Base-by-base conservation (phyloP, 2,113 vertebrate species). In the Saimiri boliviensis region DNA sequence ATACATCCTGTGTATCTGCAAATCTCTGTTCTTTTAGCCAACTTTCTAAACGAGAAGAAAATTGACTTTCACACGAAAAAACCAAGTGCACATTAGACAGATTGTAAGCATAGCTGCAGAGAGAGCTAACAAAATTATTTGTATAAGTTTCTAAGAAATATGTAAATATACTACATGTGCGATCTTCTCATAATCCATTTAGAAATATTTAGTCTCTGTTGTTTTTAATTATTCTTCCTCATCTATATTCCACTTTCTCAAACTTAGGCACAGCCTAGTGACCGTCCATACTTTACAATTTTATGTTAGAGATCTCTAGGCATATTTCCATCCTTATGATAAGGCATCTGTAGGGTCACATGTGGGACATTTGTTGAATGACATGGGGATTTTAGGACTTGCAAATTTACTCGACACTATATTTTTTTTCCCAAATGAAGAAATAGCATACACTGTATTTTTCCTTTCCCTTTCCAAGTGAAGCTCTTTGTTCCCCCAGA, bases 11-110 rank as follows among this genome's bases (percentile, higher is more conserved):
- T 89, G 80, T 45, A 96, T 91, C 45, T 96, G 66, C 68, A 95
- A 90, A 97, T 97, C 91, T 95, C 6, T 0, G 54, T 89, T 98
- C 42, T 82, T 96, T 96, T 86, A 96, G 89, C 30, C 47, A 97
- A 93, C 60, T 74, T 93, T 95, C 45, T 89, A 89, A 94, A 93
- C 1, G 40, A 95, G 63, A 91, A 92, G 74, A 94, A 97, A 96
- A 97, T 76, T 86, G 82, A 89, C 60, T 95, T 25, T 54, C 49
- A 81, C 40, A 71, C 84, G 37, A 40, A 96, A 86, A 92, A 97
- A 56, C 56, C 42, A 97, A 93, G 20, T 14, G 70, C 5, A 90
- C 70, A 30, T 58, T 54, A 58, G 7, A 74, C 32, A 93, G 88
- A 97, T 14, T 85, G 2, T 54, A 93, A 85, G 12, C 6, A 88